Evolutionary conservation across 2,113 vertebrate genomes (phyloP), one percentile per base, ranked within the genome.

Genomic region (Carassius auratus): DNA sequence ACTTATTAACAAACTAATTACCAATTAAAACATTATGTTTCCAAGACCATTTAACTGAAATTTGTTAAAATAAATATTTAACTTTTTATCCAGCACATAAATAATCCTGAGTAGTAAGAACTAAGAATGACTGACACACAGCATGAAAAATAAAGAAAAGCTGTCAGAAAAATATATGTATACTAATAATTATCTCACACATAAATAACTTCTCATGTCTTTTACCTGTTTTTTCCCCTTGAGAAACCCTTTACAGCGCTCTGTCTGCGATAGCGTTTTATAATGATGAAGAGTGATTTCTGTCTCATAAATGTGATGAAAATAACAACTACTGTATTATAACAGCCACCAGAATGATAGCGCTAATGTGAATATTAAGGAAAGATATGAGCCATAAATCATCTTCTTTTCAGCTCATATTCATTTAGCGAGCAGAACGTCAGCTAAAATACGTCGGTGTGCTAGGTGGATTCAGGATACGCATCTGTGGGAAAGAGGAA

Each of bases 251-350:
- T 84, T 52, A 66, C 78, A 90, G 89, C 52, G 78, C 83, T 84
- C 69, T 89, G 88, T 86, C 83, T 84, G 86, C 84, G 84, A 87
- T 76, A 26, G 84, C 69, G 66, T 84, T 90, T 85, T 73, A 78
- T 86, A 71, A 79, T 55, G 30, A 73, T 38, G 42, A 85, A 77
- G 57, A 81, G 78, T 59, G 62, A 87, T 78, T 85, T 62, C 66
- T 76, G 6, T 73, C 74, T 84, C 81, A 88, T 88, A 90, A 89
- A 89, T 89, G 77, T 84, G 75, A 88, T 85, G 81, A 87, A 76
- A 87, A 87, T 84, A 89, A 84, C 84, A 77, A 86, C 71, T 50
- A 61, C 42, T 36, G 82, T 69, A 73, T 42, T 64, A 86, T 62
- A 57, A 86, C 83, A 84, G 74, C 52, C 61, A 78, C 74, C 74